A percentile compares a stretch with the other conserved stretches of the same genome.
phyloP scores from a whole-genome alignment of 1,140 invertebrate species.

The Camponotus pennsylvanicus region DNA sequence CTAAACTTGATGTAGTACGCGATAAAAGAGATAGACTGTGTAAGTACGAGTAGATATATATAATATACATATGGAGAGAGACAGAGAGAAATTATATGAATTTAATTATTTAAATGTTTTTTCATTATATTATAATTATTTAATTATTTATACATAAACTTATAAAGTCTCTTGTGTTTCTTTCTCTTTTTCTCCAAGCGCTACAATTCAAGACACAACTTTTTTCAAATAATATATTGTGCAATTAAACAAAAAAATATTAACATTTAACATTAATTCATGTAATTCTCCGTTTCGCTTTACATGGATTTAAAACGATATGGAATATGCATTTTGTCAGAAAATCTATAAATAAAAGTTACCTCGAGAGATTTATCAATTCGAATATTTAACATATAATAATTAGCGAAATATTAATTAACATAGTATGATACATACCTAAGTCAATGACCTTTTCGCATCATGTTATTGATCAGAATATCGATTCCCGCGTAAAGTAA shows the following conservation, averaged over 20 bases:
- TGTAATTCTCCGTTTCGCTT: neutral
- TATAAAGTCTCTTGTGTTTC: no score
- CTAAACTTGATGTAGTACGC: conserved; percentile 10
- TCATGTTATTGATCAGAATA: no score
- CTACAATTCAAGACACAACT: neutral
- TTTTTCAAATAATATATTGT: neutral
- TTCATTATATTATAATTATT: no score
- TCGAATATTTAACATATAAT: neutral
- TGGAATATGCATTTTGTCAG: neutral
- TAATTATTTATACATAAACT: no score
- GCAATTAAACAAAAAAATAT: neutral
- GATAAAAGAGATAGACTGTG: neutral
- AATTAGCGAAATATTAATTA: neutral
- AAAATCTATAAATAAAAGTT: neutral
- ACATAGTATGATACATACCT: no score
- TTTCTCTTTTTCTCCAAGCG: no score
- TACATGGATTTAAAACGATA: neutral
- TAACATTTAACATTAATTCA: neutral
- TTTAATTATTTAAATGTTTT: neutral
- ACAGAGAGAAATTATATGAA: neutral
- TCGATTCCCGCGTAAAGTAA: no score
- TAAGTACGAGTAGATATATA: no score
- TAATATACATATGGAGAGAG: neutral
- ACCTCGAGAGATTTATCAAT: neutral
- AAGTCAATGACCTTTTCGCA: no score